Base-by-base conservation (phyloP, 1,140 invertebrate species). In the Myzus persicae region DNA sequence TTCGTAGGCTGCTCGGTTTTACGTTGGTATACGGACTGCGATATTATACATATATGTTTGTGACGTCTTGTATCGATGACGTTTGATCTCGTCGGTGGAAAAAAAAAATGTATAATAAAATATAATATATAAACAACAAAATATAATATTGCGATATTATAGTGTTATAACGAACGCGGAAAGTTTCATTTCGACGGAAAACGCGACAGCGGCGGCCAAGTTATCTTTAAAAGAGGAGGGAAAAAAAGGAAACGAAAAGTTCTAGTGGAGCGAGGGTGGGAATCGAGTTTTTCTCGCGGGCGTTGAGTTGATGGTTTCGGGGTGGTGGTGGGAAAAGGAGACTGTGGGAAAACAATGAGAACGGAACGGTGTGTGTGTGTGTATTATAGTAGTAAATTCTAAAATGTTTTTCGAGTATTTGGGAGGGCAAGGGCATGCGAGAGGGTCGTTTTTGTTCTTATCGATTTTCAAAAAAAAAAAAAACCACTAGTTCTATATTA, bases 151-250 rank as follows among this genome's bases (percentile, higher is more conserved):
- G 14, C 20, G 59, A 76, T 40, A 40, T 44, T 85, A 85, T 42
- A 40, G 42, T 44, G 82, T 40, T 42, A 44, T 26, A 42, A 85
- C 24, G 9, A 40, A 40, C 24, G 31, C n/a, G 42, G 40, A 26
- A 89, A 89, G 87, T 89, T 89, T 89, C 31, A 36, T 89, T 89
- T 89, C 38, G n/a, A 9, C n/a, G 46, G 22, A 89, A 89, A 48
- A 46, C 26, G 26, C 82, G 38, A 88, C 40, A 31, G 44, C n/a
- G 38, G 82, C 8, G 82, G 8, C 40, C 24, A 26, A 44, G 40
- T 44, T 44, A 44, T 85, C 26, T 85, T 31, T 38, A 20, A 88
- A 9, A 48, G 20, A 20, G n/a, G 36, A 44, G 44, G 18, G 84
- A 48, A 48, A 46, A 46, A 87, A 87, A 44, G 42, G 36, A 46